A percentile compares a stretch with the other conserved stretches of the same genome.
Conservation (phyloP, 2,113 vertebrate genomes). For the Zosterops borbonicus region DNA sequence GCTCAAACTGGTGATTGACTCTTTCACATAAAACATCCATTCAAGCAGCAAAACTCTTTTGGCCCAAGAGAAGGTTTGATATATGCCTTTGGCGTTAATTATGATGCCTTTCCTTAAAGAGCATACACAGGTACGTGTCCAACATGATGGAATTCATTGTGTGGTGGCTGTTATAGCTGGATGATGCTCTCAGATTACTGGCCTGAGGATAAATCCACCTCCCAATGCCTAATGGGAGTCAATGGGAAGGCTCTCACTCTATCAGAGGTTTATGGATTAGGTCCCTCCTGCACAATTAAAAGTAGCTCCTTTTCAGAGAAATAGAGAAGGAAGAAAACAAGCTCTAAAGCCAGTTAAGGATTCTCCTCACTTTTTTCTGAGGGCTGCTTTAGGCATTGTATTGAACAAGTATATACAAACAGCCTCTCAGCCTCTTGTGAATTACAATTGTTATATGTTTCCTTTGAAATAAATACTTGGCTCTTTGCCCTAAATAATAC, state of each 20-base stretch:
- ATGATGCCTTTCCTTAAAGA: not conserved
- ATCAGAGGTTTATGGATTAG: not conserved
- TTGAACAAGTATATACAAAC: conserved; percentile 23
- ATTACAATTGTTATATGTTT: conserved; percentile 25
- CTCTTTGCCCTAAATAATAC: conserved; percentile 38
- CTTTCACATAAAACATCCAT: not conserved
- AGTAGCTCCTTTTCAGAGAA: not conserved
- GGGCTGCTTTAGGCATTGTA: conserved; percentile 17
- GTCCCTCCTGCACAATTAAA: not conserved
- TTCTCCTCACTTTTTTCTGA: not conserved
- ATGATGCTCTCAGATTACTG: not conserved
- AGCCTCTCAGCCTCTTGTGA: not conserved
- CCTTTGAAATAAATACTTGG: conserved; percentile 51
- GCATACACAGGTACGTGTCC: not conserved
- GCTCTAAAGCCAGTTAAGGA: not conserved
- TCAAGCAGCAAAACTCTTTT: not conserved
- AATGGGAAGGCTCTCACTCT: not conserved
- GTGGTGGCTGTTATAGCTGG: not conserved
- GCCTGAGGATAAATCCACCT: not conserved
- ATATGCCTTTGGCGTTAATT: not conserved
- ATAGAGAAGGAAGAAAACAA: not conserved
- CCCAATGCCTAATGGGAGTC: not conserved
- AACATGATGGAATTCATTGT: not conserved
- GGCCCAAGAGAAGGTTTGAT: not conserved
- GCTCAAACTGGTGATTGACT: not conserved